Base-by-base conservation (phyloP, 2,797 vertebrate genomes). In the Neoniphon sammara region DNA sequence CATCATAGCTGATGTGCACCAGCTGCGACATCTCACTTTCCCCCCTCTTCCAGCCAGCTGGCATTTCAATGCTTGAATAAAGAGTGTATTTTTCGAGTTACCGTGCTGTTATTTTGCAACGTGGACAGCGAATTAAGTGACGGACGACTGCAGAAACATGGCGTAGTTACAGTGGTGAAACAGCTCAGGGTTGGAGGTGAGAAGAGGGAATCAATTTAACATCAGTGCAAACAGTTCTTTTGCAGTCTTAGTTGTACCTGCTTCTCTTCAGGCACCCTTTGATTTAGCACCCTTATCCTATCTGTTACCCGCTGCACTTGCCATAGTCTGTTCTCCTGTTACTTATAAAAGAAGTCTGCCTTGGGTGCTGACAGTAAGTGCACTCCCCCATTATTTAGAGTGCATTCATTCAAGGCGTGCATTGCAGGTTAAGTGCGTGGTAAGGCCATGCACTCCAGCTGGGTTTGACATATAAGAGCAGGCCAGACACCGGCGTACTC, bases 291-390 rank as follows among this genome's bases (percentile, higher is more conserved):
- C 17, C 23, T 17, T 27, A 44, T 62, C 58, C n/a, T 15, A 7
- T 27, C 18, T 67, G 70, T 82, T 75, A 62, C 69, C 69, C 46
- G 57, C 56, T 70, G 73, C 66, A 80, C 68, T 75, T 82, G 42
- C 70, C 34, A 14, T 53, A 7, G 20, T 46, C 25, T 25, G 23
- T 49, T 31, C 36, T 66, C 17, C 15, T 70, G 53, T 59, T 66
- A 64, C 23, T 52, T 58, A 21, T 23, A 7, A 34, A 67, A 78
- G 60, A 75, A 50, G 21, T 64, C 42, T 61, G 67, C 64, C 20
- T 69, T n/a, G 3, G 56, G 77, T 3, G 5, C 65, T 79, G 77
- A 83, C 74, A 80, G 58, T 77, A 85, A 88, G 87, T 85, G 84
- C 76, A 50, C 76, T 72, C 36, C n/a, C 58, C 8, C 70, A 50